A percentile compares a stretch with the other conserved stretches of the same genome.
Conservation (phyloP, 2,797 vertebrate genomes). For the Melanotaenia boesemani region DNA sequence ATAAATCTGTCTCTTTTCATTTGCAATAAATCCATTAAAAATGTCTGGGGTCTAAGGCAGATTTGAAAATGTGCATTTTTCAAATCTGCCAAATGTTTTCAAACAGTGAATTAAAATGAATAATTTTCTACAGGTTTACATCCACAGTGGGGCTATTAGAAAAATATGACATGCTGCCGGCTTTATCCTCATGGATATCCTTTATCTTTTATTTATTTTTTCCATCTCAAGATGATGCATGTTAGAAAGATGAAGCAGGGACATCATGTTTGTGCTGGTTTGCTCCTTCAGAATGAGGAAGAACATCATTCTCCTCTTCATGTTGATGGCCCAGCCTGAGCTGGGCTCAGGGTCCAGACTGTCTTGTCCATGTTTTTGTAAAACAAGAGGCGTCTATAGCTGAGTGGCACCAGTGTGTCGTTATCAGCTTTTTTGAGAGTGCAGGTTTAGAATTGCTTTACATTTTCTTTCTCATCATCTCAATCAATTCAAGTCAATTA, state of each 20-base stretch:
- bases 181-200: background rate
- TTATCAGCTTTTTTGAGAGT: background rate
- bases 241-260: background rate
- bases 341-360: conserved; percentile 3
- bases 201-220: background rate
- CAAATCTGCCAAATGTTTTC: background rate
- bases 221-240: background rate
- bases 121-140: background rate
- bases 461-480: background rate
- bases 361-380: conserved; percentile 3
- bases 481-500: conserved; percentile 3
- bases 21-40: background rate
- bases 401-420: background rate
- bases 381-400: background rate
- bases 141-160: background rate
- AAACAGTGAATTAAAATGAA: background rate
- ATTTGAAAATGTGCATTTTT: background rate
- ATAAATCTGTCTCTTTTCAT: background rate
- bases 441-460: background rate
- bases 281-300: conserved; percentile 19
- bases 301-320: background rate
- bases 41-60: background rate
- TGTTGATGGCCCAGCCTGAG: background rate
- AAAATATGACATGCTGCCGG: background rate
- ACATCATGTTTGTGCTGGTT: conserved; percentile 37